Evolutionary conservation across 2,888 invertebrate species (phyloP), one percentile per base, ranked within the genome.

Genomic region (Cheilosia vernalis): DNA sequence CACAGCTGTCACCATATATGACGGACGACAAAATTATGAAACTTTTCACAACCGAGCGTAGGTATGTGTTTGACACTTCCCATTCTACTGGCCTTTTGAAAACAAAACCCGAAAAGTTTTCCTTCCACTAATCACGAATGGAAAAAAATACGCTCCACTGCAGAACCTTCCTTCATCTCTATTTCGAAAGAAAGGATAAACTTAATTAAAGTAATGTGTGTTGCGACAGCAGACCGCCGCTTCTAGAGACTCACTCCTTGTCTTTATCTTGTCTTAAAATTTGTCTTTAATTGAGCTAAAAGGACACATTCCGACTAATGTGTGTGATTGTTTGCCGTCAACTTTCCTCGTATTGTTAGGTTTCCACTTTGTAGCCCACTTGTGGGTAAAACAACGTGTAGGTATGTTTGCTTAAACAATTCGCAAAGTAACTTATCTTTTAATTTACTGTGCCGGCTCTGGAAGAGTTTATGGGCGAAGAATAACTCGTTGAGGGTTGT

Each of bases 351-450:
- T 51, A 51, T 79, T 53, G 51, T 40, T 47, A 47, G 40, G 37
- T 47, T 66, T 51, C 44, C 44, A 21, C n/a, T 53, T 44, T 15
- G 24, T 53, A 24, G 5, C 30, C 15, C n/a, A n/a, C 53, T 53
- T 27, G 21, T 47, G 30, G n/a, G 42, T 7, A n/a, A 30, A 13
- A 15, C 1, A 24, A 49, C 19, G 37, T 21, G 10, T n/a, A 5
- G 47, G 13, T n/a, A 21, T 21, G 40, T 72, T 83, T 83, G 72
- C 61, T 78, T 56, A 61, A 73, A 78, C 72, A 78, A 78, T 83
- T 83, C 67, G 15, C 66, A 60, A 78, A 78, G 72, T 67, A 78
- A 83, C 67, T 83, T 76, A 51, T 58, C 56, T 47, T 58, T 72
- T 61, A 51, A 72, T 72, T 72, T 72, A 61, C 61, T 40, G 40